Evolutionary conservation across 2,797 vertebrate species (phyloP), one percentile per base, ranked within the genome.

Genomic region (Geotrypetes seraphini): DNA sequence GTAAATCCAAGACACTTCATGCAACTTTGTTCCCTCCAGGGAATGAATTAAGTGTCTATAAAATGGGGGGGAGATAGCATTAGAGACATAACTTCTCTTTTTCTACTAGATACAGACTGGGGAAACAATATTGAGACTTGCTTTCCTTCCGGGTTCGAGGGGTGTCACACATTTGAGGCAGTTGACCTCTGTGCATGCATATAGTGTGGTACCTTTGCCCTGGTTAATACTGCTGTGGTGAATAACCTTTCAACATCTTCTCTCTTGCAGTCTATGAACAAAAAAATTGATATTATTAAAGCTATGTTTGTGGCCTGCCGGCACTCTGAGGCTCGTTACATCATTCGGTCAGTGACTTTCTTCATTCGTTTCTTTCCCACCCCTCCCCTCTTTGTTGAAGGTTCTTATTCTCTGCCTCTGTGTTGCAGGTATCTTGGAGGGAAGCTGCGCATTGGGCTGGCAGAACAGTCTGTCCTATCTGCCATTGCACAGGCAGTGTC

Each of bases 281-380:
- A 89, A 79, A 94, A 94, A 81, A 91, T 92, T 20, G 89, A 91
- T 43, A 82, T 93, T 66, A 91, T 96, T 69, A 94, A 93, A 75
- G 78, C 85, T 31, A 78, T 96, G 51, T 93, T 94, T 64, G 91
- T 93, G 13, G 90, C 91, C 2, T 94, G 91, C 49, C 88, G 89
- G 32, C 83, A 86, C 44, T 89, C 89, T 0, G 92, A 96, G 60
- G 89, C 92, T 17, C 84, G 90, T 30, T 94, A 79, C 60, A 87
- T 94, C 3, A 81, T 90, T 63, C 82, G 91, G 91, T 94, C 66
- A 68, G 68, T 10, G 25, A 19, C 19, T 19, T 19, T 5, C 8
- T 8, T 19, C 8, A 5, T 10, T 16, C 31, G 28, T 5, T 18
- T 5, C 5, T 5, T n/a, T 9, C 11, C 4, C 12, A 2, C 3